Conservation (phyloP, 2,888 invertebrate species). For the Monochamus alternatus region DNA sequence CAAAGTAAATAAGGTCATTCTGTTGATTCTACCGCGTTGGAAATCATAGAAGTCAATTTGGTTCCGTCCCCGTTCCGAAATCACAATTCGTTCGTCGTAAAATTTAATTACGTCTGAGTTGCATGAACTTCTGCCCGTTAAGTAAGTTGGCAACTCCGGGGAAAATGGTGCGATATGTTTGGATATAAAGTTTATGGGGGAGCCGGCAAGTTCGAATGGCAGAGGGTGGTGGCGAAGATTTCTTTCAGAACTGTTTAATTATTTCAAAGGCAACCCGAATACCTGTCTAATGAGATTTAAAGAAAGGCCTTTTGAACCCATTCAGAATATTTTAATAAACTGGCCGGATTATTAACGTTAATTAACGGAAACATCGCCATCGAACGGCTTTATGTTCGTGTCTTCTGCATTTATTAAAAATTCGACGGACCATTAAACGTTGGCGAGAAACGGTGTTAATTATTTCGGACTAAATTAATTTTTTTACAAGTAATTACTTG, state of each 20-base stretch:
- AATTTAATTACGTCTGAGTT: conserved; percentile 53
- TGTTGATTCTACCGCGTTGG: background rate
- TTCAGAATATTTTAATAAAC: conserved; percentile 52
- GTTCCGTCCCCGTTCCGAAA: conserved; percentile 16
- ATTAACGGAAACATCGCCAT: conserved; percentile 47
- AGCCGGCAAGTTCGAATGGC: conserved; percentile 30
- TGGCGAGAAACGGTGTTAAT: background rate
- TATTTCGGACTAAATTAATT: background rate
- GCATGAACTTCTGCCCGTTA: conserved; percentile 50
- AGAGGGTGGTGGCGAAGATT: conserved; percentile 36
- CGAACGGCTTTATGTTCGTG: background rate
- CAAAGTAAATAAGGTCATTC: background rate
- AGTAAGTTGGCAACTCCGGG: conserved; percentile 43
- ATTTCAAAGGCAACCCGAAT: conserved; percentile 42
- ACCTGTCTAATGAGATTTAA: conserved; percentile 53
- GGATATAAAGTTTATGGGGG: conserved; percentile 42
- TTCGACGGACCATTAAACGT: background rate
- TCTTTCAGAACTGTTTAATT: conserved; percentile 49
- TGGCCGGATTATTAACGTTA: conserved; percentile 50
- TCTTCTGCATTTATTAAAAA: conserved; percentile 10
- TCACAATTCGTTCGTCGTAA: conserved; percentile 40
- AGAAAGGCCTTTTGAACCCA: conserved; percentile 47
- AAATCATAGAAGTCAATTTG: background rate
- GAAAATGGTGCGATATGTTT: conserved; percentile 32
- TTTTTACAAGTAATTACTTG: background rate